Base-by-base conservation (phyloP, 2,797 vertebrate genomes). In the Oreonectes daqikongensis region DNA sequence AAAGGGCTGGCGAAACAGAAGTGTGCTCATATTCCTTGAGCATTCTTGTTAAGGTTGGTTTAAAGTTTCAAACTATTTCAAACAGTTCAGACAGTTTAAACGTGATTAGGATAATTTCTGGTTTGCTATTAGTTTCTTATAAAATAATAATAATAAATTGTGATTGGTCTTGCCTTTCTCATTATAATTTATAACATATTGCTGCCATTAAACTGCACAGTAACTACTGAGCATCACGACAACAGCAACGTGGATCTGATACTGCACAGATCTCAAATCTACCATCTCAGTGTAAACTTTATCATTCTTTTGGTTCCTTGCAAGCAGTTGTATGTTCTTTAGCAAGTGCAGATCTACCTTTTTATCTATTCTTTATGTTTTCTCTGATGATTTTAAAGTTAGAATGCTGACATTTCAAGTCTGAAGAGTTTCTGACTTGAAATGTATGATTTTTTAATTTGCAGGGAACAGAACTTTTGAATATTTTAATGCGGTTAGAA, bases 401-500 rank as follows among this genome's bases (percentile, higher is more conserved):
- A 60, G 71, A 48, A 48, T 63, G 55, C 55, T 74, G 70, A 30
- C 38, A 11, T 38, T 79, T 61, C 24, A 46, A 24, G 20, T 22
- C 32, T 14, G n/a, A 52, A 17, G 60, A 52, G 30, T 65, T 52
- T 70, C 48, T 55, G 35, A 35, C 38, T 22, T 26, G 1, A 18
- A 3, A 32, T 24, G 50, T 40, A 72, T 78, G 20, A 57, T 50
- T 66, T 72, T 71, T 72, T 66, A 65, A 66, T 63, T 63, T 61
- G 46, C 46, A 46, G 9, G 17, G 17, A 38, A 72, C 55, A 46
- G 40, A 66, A 40, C 18, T 14, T 61, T 48, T 66, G 32, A 76
- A 71, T 80, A 76, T 76, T 80, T 75, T 35, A 71, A 30, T 14
- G 52, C n/a, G 18, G 60, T 35, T 32, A 7, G 38, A 55, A 42